Conservation (phyloP, 2,888 invertebrate genomes). For the Autographa pulchrina region DNA sequence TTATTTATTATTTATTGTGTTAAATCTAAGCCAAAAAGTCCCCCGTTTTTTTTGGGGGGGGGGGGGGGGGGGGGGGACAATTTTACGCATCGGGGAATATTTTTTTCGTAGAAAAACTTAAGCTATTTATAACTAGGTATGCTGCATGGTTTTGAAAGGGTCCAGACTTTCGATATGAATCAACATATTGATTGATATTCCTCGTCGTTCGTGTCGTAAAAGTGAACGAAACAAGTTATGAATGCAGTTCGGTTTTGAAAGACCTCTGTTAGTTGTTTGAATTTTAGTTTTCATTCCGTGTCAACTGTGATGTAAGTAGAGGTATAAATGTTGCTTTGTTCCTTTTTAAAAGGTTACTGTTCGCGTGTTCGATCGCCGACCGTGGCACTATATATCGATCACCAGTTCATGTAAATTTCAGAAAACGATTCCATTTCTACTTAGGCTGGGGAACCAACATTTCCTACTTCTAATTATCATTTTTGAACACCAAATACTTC, state of each 20-base stretch:
- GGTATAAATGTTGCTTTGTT: neutral
- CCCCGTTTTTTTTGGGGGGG: too few species aligned
- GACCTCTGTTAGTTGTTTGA: neutral
- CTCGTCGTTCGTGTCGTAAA: constrained; percentile 1
- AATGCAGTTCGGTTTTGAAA: neutral
- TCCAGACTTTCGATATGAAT: neutral
- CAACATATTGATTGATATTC: neutral
- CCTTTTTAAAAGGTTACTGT: neutral
- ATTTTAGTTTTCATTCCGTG: neutral
- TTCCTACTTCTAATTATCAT: too few species aligned
- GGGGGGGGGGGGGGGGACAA: too few species aligned
- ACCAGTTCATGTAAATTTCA: neutral
- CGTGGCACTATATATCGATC: neutral
- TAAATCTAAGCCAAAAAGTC: too few species aligned
- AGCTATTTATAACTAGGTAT: too few species aligned
- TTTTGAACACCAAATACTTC: too few species aligned
- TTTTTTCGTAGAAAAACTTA: too few species aligned
- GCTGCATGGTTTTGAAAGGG: neutral
- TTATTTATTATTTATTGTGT: too few species aligned
- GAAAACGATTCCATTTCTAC: neutral
- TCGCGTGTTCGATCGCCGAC: constrained; percentile 4
- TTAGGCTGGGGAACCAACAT: neutral
- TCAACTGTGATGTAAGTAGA: constrained; percentile 5
- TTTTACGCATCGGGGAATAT: too few species aligned
- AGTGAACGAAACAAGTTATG: neutral